Evolutionary conservation across 2,113 vertebrate species (phyloP), one percentile per base, ranked within the genome.

Genomic region (Eulacestoma nigropectus): DNA sequence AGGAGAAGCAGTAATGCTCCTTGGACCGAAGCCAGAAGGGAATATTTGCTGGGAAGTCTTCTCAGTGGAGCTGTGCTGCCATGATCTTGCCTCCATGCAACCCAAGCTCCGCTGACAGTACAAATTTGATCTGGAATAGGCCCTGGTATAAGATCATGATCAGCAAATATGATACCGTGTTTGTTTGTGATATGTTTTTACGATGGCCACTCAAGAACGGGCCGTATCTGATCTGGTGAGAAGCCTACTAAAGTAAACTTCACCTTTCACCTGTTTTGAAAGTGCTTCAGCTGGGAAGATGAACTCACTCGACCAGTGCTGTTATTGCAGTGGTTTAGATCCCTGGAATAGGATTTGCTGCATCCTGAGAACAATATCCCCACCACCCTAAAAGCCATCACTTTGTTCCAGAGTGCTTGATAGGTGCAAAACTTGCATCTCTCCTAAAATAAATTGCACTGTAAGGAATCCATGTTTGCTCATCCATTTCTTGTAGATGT

Each of bases 1-100:
- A 69, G 74, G 37, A 89, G 84, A 73, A 90, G 70, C 68, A 68
- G 80, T 94, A 95, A 92, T 89, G 82, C 52, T 81, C 41, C 69
- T 81, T 94, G 94, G 95, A 92, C n/a, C 0, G 0, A 32, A 70
- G 93, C 95, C 91, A 96, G 82, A 47, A 83, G 35, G 52, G 85
- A 94, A 16, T 89, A 63, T 84, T 77, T 65, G 8, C 83, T 77
- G 76, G 65, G 47, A 49, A 89, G 88, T 49, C 62, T 82, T 72
- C 65, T 79, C 46, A 33, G 0, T 65, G 62, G 41, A 60, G 44
- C 74, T 2, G 7, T 47, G 35, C 65, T 72, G 56, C 80, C 50
- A 13, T 70, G 26, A 10, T 59, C n/a, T 70, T 72, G 47, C 84
- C 29, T 74, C 33, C 2, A 0, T 67, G 69, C 69, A 63, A 9